Evolutionary conservation across 2,113 vertebrate genomes (phyloP), one percentile per base, ranked within the genome.

Genomic region (Mesocricetus auratus): DNA sequence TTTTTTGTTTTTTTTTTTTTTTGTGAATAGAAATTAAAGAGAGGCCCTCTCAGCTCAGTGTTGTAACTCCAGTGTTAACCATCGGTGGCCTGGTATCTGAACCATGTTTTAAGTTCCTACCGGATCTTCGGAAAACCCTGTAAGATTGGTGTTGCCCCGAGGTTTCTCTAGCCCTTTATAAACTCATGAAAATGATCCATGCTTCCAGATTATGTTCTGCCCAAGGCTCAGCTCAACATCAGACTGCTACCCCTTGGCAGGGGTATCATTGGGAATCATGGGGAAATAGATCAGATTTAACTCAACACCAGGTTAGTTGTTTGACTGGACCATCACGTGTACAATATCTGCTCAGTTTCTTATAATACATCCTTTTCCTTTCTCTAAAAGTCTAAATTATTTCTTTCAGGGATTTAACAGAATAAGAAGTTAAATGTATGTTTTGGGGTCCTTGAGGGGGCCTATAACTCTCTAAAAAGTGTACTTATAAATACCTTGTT

Each of bases 11-110:
- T n/a, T n/a, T n/a, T n/a, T n/a, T n/a, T n/a, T n/a, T 33, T 75
- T 75, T 77, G 6, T 15, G 17, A 74, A 47, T 47, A 79, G 50
- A 90, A 73, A 81, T 6, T 6, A 79, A 5, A 0, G 7, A 15
- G 29, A 58, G 0, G 19, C 31, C 47, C 22, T 81, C 1, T 58
- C 21, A n/a, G n/a, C 29, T 60, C 83, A 60, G 22, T 58, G 50
- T 73, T 77, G n/a, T 78, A 77, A 93, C n/a, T 83, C 22, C 50
- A 11, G 62, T 92, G 24, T 92, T 90, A 79, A 56, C 62, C n/a
- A 8, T 29, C 22, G 6, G 33, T 16, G 11, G 29, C 9, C 33
- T 47, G 21, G 36, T 56, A 36, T 74, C 36, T 64, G 42, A 86
- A 22, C 73, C 4, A 53, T 66, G 58, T 66, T 86, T 86, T 56